Evolutionary conservation across 2,888 invertebrate species (phyloP).

Genomic region (Drosophila ochracea): DNA sequence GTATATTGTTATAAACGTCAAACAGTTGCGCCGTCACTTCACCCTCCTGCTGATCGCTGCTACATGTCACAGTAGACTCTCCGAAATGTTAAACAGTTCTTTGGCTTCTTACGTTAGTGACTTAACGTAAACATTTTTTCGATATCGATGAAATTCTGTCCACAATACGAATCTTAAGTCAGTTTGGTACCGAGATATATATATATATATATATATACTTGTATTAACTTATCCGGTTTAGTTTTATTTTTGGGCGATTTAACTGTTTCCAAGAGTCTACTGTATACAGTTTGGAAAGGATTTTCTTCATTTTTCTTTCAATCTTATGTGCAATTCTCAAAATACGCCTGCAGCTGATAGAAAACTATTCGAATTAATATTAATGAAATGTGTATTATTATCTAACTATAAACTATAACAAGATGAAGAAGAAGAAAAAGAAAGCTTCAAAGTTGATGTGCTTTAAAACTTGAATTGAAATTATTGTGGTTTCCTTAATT

Average conservation of each 20-base stretch:
- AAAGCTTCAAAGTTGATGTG: conserved; percentile 41
- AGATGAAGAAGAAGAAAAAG: conserved; percentile 4
- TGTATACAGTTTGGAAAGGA: conserved; percentile 8
- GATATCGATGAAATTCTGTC: background rate
- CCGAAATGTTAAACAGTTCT: background rate
- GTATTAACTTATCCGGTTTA: background rate
- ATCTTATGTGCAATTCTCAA: conserved; percentile 50
- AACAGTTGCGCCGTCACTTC: conserved; percentile 10
- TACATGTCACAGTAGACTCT: background rate
- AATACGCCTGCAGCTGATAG: conserved; percentile 1
- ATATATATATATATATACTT: no score
- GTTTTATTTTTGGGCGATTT: background rate
- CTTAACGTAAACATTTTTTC: background rate
- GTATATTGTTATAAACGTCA: background rate
- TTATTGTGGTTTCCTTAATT: conserved; percentile 76
- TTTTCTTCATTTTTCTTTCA: background rate
- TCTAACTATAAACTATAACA: conserved; percentile 10
- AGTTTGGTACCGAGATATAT: background rate
- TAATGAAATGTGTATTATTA: conserved; percentile 30
- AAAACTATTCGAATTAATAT: conserved; percentile 6
- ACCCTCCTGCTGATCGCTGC: background rate
- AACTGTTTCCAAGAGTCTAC: background rate
- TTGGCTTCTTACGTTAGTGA: background rate
- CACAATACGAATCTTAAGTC: background rate
- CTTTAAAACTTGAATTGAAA: conserved; percentile 64